Evolutionary conservation across 2,113 vertebrate genomes (phyloP), one percentile per base, ranked within the genome.

Genomic region (Pterocles burchelli): DNA sequence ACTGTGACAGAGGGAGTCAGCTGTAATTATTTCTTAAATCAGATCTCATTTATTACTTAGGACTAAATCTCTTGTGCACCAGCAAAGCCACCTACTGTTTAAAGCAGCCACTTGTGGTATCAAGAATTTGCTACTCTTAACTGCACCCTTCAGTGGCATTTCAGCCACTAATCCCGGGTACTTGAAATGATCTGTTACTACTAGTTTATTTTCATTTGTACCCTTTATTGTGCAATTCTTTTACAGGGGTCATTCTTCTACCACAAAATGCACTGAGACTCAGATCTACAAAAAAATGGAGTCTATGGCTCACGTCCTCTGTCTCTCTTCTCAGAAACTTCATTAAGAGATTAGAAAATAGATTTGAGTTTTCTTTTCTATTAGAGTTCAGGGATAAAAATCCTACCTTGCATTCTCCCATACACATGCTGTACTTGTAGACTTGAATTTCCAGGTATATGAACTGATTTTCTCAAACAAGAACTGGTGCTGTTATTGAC

Each of bases 1-100:
- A 88, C 67, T 70, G 77, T 77, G 63, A 89, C 91, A 94, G 65
- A 93, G 58, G 46, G 75, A 96, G 65, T 84, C 72, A 86, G 38
- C 63, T 88, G 68, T 93, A 96, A 91, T 90, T 96, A 90, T 75
- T 90, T 91, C 85, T 94, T 96, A 94, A 94, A 94, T 71, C 78
- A 96, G 79, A 90, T 81, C 90, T 90, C 14, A 5, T 94, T 95
- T 95, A 38, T 84, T 86, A 91, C 67, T 96, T 94, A 95, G 26
- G 8, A 31, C 68, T 86, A 93, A 95, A 93, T 81, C 85, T 94
- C 75, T 74, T 63, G 78, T 12, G 8, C 61, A 77, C 25, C 38
- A 90, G 72, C 46, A 91, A 95, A 96, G 83, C 38, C 70, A 89
- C 58, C 78, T 68, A 63, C 61, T 83, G 43, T 67, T 90, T 96